phyloP scores from a whole-genome alignment of 2,113 vertebrate genomes.

The Tragelaphus scriptus region DNA sequence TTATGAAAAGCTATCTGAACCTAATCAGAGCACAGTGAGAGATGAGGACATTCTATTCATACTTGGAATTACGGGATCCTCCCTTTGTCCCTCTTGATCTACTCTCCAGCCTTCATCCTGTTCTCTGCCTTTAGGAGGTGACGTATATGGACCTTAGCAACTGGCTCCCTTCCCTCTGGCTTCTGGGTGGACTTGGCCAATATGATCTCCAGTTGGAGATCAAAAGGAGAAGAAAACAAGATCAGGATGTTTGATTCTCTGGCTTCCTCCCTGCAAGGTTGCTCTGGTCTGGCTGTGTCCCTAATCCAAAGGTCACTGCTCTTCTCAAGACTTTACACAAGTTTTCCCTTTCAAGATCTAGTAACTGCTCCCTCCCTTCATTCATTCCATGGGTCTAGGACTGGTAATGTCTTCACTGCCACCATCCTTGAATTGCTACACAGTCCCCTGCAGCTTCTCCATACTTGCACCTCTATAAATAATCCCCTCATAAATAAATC shows the following conservation, averaged over 20 bases:
- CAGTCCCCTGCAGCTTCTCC: neutral
- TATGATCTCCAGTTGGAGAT: neutral
- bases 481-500: neutral
- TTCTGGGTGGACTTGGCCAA: neutral
- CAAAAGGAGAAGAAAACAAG: neutral
- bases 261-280: neutral
- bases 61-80: neutral
- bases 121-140: neutral
- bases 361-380: neutral
- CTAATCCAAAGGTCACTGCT: neutral
- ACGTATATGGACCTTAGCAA: neutral
- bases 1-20: neutral
- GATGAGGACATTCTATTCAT: neutral
- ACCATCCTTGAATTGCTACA: neutral
- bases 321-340: neutral
- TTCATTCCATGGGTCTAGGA: neutral
- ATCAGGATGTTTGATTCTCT: neutral
- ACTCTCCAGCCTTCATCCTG: neutral
- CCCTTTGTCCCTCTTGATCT: neutral
- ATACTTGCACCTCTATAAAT: neutral
- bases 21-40: neutral
- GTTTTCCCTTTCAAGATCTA: neutral
- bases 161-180: neutral
- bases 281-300: neutral
- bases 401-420: neutral